Evolutionary conservation across 2,797 vertebrate species (phyloP).

Genomic region (Poeciliopsis paucimaculata): DNA sequence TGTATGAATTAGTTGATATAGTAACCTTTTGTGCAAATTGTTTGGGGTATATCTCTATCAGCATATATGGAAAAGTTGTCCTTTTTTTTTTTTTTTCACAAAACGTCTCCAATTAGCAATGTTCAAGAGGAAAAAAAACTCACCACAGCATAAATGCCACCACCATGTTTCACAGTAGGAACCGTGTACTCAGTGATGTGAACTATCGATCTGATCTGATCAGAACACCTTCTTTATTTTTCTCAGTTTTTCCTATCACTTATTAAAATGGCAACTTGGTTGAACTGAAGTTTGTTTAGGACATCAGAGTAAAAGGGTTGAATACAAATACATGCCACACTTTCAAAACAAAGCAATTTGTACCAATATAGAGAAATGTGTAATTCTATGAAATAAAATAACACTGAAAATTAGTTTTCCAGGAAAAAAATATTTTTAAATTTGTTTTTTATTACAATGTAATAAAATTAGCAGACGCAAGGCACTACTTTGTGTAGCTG

Average conservation of each 20-base stretch:
- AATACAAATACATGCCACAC: not conserved
- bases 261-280: not conserved
- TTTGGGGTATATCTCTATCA: not conserved
- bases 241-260: too few relatives aligned
- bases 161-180: not conserved
- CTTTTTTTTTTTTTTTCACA: not conserved
- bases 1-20: not conserved
- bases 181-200: not conserved
- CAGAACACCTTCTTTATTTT: not conserved
- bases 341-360: not conserved
- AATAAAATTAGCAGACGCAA: not conserved
- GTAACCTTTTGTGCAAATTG: not conserved
- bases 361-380: not conserved
- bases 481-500: slow-evolving; percentile 13
- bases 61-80: not conserved
- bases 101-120: not conserved
- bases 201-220: not conserved
- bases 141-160: not conserved
- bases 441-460: not conserved
- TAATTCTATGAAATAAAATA: not conserved
- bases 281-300: not conserved
- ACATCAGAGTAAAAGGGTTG: not conserved
- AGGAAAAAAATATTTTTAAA: not conserved
- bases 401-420: not conserved
- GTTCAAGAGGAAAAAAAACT: not conserved